Evolutionary conservation across 2,888 invertebrate species (phyloP), one percentile per base, ranked within the genome.

Genomic region (Caenorhabditis imperialis): DNA sequence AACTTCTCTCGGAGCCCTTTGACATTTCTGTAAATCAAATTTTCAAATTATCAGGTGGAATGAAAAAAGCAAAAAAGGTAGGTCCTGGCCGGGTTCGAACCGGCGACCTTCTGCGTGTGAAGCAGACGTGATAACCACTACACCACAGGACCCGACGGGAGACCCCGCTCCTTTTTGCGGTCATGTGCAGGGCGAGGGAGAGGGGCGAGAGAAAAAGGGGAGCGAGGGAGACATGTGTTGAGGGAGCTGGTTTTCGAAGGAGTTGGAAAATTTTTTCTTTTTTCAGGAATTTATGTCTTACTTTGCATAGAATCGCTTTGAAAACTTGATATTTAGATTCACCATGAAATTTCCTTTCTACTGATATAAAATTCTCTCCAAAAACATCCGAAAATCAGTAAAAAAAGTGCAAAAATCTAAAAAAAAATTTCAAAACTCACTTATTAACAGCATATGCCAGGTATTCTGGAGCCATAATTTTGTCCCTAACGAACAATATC

Each of bases 31-130:
- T n/a, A n/a, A n/a, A n/a, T n/a, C n/a, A n/a, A n/a, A 14, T n/a
- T 30, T 30, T 30, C 30, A 7, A 30, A 30, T 7, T 7, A 30
- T 30, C 30, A 30, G 10, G n/a, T n/a, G n/a, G n/a, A n/a, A n/a
- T n/a, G 10, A 30, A 30, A 62, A 53, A 51, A 61, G 12, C 10
- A 16, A 16, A 51, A 61, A 51, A 53, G 6, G 23, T 61, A 77
- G 74, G 77, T 77, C 74, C 60, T 74, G 61, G 79, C 79, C 77
- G 80, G 80, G 80, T 50, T 80, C 78, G 80, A 80, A 80, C 80
- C 80, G 80, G 78, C 80, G 82, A 79, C 73, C 82, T 81, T 82
- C 79, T 82, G 81, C 81, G 82, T 82, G 82, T 82, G 75, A 81
- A 82, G 81, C 81, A 81, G 81, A 82, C 81, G 82, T 81, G 81